Percentiles rank a stretch among this genome's conserved stretches.
Conservation (phyloP, 2,797 vertebrate genomes). For the Phataginus tricuspis region DNA sequence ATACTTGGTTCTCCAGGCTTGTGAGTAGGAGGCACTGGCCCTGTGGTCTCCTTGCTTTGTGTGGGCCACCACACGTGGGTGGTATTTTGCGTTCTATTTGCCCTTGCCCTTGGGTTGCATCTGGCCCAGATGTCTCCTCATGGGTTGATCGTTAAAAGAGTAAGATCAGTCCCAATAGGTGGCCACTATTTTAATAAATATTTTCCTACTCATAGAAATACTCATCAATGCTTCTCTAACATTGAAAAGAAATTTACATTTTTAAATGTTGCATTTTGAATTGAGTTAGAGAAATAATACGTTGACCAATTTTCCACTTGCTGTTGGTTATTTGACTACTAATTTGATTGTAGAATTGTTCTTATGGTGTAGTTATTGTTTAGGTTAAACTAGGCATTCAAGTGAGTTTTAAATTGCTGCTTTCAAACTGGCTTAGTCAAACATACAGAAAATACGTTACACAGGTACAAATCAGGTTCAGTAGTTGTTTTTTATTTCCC, state of each 20-base stretch:
- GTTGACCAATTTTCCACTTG: conserved; percentile 90
- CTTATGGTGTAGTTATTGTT: conserved; percentile 76
- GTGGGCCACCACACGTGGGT: not conserved
- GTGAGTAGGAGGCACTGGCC: not conserved
- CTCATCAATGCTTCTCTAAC: conserved; percentile 85
- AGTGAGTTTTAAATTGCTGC: conserved; percentile 64
- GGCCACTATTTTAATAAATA: conserved; percentile 89
- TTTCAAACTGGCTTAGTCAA: conserved; percentile 74
- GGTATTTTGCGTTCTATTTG: not conserved
- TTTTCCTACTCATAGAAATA: conserved; percentile 93
- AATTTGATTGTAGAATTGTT: conserved; percentile 92
- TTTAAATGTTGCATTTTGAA: conserved; percentile 87
- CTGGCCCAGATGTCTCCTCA: conserved; percentile 43
- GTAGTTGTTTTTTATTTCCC: not conserved
- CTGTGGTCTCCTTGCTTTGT: not conserved
- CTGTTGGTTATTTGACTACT: conserved; percentile 95
- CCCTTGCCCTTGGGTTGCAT: not conserved
- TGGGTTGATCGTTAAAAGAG: conserved; percentile 58
- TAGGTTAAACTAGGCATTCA: conserved; percentile 84
- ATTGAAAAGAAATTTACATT: conserved; percentile 93
- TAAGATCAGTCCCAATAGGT: conserved; percentile 89
- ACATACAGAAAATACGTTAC: conserved; percentile 39
- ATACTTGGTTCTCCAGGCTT: not conserved
- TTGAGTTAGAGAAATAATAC: conserved; percentile 83
- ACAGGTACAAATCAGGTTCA: not conserved